Evolutionary conservation across 1,140 invertebrate species (phyloP), one percentile per base, ranked within the genome.

Genomic region (Papilio aristodemus): DNA sequence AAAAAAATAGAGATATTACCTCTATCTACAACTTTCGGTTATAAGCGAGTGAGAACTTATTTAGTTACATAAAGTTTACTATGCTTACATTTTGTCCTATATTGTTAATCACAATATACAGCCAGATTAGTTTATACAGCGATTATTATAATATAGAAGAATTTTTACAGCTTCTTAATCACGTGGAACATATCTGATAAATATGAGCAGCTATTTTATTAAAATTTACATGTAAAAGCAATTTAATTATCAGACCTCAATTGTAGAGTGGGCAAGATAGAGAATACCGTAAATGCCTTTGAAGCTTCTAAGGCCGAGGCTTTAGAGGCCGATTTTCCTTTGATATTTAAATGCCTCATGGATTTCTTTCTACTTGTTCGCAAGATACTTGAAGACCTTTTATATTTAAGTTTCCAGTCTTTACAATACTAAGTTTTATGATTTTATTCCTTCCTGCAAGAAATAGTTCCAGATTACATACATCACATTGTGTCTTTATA

Each of bases 311-410:
- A 37, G 14, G 59, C 14, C 13, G 10, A 37, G 14, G 59, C 32
- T 37, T 17, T 36, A 32, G 59, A 62, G 59, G 36, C 36, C 59
- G 59, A 62, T 4, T 62, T 38, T 19, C 59, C 59, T 62, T 62
- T 62, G 59, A 37, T 62, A 62, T 62, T 62, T 62, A 62, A 62
- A 62, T 62, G 36, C 27, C 32, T 38, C 10, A 38, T 38, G 59
- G 59, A 37, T 62, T 37, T 62, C 59, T 37, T 37, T 36, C 17
- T 14, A 38, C 27, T 62, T 62, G 59, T 62, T n/a, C 17, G 22
- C 3, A 58, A 58, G 57, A 58, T 54, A 54, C 46, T 54, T 54
- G 46, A 54, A 54, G 19, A 54, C 17, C 10, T 54, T 39, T 54
- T 54, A 43, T 43, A 43, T 54, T 9, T 54, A n/a, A 25, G 2